phyloP scores from a whole-genome alignment of 2,797 vertebrate species.

The Sparidentex hasta region DNA sequence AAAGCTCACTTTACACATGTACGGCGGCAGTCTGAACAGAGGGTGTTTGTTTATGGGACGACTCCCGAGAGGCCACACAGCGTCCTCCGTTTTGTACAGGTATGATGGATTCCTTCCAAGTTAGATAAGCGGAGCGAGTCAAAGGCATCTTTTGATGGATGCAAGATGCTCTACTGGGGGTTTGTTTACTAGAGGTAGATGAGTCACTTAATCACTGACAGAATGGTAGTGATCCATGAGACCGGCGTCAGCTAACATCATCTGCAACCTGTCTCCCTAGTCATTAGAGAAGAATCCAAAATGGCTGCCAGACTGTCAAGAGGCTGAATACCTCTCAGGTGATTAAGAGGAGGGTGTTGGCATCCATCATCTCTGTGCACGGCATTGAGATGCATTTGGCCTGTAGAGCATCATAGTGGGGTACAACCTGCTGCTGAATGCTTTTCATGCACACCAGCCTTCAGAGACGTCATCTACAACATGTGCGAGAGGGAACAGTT shows the following conservation, averaged over 20 bases:
- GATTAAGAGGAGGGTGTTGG: conserved; percentile 74
- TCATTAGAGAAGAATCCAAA: conserved; percentile 81
- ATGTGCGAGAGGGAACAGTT: conserved; percentile 18
- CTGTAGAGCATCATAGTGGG: conserved; percentile 44
- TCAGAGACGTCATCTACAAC: conserved; percentile 30
- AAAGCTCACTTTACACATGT: conserved; percentile 38
- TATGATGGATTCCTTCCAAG: conserved; percentile 78
- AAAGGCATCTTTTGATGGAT: conserved; percentile 78
- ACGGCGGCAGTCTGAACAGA: conserved; percentile 44
- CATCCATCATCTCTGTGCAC: conserved; percentile 73
- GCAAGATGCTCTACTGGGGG: conserved; percentile 75
- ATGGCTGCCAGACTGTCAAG: conserved; percentile 75
- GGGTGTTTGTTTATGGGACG: conserved; percentile 74
- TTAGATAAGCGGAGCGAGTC: conserved; percentile 70
- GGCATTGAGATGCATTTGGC: conserved; percentile 45
- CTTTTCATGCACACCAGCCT: conserved; percentile 36
- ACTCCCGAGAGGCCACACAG: conserved; percentile 56
- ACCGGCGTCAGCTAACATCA: conserved; percentile 74
- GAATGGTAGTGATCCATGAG: conserved; percentile 75
- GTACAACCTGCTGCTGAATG: conserved; percentile 38
- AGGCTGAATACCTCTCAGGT: conserved; percentile 66
- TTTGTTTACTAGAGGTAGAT: conserved; percentile 80
- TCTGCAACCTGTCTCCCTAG: conserved; percentile 78
- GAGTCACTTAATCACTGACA: conserved; percentile 85
- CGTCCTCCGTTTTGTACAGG: conserved; percentile 63